A percentile compares a stretch with the other conserved stretches of the same genome.
phyloP scores from a whole-genome alignment of 2,888 invertebrate genomes.

The Caradrina clavipalpis region DNA sequence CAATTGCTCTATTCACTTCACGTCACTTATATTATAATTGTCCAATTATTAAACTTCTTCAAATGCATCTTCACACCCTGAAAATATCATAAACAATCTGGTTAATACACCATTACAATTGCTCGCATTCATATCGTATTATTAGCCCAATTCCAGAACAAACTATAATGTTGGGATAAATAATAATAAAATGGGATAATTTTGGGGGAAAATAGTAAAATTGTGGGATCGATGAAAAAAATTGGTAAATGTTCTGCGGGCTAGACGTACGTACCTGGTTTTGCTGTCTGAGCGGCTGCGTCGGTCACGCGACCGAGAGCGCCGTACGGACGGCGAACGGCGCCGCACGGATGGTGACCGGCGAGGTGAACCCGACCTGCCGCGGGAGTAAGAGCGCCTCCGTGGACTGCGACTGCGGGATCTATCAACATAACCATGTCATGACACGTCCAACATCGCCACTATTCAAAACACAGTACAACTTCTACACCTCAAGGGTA shows the following conservation, averaged over 20 bases:
- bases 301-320: constrained; percentile 85
- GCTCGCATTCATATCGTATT: neutral
- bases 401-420: constrained; percentile 88
- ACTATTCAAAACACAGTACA: constrained; percentile 46
- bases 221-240: too few relatives aligned
- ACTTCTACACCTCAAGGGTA: constrained; percentile 60
- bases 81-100: constrained; percentile 17
- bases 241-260: neutral
- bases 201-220: neutral
- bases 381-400: constrained; percentile 86
- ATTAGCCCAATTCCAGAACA: neutral
- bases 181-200: too few relatives aligned
- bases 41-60: constrained; percentile 49
- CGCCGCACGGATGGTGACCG: constrained; percentile 86
- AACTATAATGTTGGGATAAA: neutral
- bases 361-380: constrained; percentile 84
- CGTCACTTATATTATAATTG: constrained; percentile 64
- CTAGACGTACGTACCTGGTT: constrained; percentile 76
- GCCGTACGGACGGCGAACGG: constrained; percentile 83
- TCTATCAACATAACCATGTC: constrained; percentile 69
- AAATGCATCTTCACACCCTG: constrained; percentile 49
- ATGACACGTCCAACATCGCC: constrained; percentile 30
- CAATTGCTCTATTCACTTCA: constrained; percentile 59
- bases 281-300: constrained; percentile 88
- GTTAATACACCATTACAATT: neutral